Conservation (phyloP, 2,888 invertebrate species). For the Aleiodes leptofemur region DNA sequence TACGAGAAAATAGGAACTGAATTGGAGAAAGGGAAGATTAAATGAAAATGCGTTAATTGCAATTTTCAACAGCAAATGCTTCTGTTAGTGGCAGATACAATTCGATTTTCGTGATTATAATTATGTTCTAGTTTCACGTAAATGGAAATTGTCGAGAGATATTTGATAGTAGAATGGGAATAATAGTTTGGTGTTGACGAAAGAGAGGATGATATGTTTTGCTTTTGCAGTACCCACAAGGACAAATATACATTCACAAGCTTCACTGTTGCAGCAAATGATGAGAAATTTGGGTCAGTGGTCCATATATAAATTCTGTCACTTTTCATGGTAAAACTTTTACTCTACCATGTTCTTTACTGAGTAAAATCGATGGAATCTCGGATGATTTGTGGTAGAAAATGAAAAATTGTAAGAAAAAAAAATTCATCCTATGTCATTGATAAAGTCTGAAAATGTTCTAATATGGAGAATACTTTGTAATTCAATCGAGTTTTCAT, state of each 20-base stretch:
- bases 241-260: neutral
- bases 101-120: slow-evolving; percentile 31
- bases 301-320: slow-evolving; percentile 4
- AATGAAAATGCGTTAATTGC: slow-evolving; percentile 35
- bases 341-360: neutral
- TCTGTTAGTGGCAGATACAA: slow-evolving; percentile 29
- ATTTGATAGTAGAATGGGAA: neutral
- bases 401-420: neutral
- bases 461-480: too few relatives aligned
- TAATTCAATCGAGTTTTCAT: too few relatives aligned
- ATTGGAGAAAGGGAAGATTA: neutral
- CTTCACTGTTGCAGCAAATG: slow-evolving; percentile 9
- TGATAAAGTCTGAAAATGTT: too few relatives aligned
- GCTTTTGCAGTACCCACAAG: neutral
- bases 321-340: slow-evolving; percentile 1
- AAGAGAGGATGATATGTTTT: slow-evolving; percentile 10
- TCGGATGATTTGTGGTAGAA: neutral
- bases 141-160: slow-evolving; percentile 10
- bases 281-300: slow-evolving; percentile 26
- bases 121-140: slow-evolving; percentile 24
- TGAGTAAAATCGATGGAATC: slow-evolving; percentile 5
- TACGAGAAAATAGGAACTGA: slow-evolving; percentile 24
- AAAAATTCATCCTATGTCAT: neutral
- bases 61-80: slow-evolving; percentile 13
- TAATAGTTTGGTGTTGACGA: slow-evolving; percentile 8